phyloP scores from a whole-genome alignment of 2,797 vertebrate species.

The Pangasius larnaudii region DNA sequence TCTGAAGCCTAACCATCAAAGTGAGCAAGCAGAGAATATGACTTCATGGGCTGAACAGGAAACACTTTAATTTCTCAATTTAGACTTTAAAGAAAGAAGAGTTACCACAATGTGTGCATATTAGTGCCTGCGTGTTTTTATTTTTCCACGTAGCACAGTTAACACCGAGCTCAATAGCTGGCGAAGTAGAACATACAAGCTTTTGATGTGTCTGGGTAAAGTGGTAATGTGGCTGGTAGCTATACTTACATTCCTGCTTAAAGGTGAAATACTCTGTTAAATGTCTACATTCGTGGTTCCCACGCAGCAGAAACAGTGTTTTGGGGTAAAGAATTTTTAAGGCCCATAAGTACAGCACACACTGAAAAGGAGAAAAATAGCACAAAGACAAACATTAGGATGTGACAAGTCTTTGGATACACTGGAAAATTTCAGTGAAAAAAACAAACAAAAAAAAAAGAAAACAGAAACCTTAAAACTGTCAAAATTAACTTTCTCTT shows the following conservation, averaged over 20 bases:
- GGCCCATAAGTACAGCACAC: constrained; percentile 92
- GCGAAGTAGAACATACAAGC: not conserved
- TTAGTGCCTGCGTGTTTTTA: constrained; percentile 45
- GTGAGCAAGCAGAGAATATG: constrained; percentile 36
- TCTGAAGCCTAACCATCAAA: constrained; percentile 72
- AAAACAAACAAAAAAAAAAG: not conserved
- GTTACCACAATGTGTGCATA: constrained; percentile 54
- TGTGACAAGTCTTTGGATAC: not conserved
- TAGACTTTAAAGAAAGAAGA: constrained; percentile 52
- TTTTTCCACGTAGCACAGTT: constrained; percentile 9
- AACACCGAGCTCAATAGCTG: not conserved
- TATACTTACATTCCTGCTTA: constrained; percentile 99
- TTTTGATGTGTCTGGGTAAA: not conserved
- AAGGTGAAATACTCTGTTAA: constrained; percentile 99
- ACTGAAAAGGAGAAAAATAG: constrained; percentile 69
- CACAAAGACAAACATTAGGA: constrained; percentile 51
- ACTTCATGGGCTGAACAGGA: constrained; percentile 51
- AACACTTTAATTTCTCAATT: constrained; percentile 52
- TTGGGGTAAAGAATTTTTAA: constrained; percentile 96
- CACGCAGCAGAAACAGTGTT: constrained; percentile 99
- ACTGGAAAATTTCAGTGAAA: too few relatives aligned
- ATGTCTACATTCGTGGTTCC: constrained; percentile 99
- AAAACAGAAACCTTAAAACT: not conserved
- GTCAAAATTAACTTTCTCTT: not conserved
- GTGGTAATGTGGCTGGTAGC: constrained; percentile 12